These are phyloP conservation scores for Benitochromis conjunctus DNA, from an alignment of 2,113 vertebrate species.

Conservation along the genomic window DNA sequence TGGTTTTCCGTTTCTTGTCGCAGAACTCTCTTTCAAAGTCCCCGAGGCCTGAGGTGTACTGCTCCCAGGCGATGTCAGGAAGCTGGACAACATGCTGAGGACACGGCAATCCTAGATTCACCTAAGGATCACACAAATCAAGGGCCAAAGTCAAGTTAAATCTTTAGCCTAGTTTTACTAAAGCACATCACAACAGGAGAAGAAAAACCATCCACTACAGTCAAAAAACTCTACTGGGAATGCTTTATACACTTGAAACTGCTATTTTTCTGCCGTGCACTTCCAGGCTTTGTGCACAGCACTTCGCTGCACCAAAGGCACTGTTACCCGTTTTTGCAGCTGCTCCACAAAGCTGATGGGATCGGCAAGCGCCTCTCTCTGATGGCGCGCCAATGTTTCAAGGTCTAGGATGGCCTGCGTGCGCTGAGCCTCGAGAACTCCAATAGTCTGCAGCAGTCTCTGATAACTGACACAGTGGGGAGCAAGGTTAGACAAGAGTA, in stretches of 20 bases:
- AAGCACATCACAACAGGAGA: not conserved
- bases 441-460: constrained; percentile 97
- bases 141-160: not conserved
- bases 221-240: not conserved
- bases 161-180: not conserved
- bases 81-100: constrained; percentile 96
- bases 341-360: constrained; percentile 96
- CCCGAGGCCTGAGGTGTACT: constrained; percentile 93
- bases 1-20: constrained; percentile 91
- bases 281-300: not conserved
- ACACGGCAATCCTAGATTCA: constrained; percentile 87
- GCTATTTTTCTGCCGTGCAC: not conserved
- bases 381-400: constrained; percentile 88
- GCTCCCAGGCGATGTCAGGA: constrained; percentile 94
- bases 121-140: constrained; percentile 60
- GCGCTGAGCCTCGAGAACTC: constrained; percentile 95
- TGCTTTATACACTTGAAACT: not conserved
- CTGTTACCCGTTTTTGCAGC: constrained; percentile 92
- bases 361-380: constrained; percentile 87
- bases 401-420: constrained; percentile 96
- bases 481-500: constrained; percentile 64
- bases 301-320: not conserved
- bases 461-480: constrained; percentile 86
- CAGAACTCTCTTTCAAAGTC: constrained; percentile 95
- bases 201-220: not conserved